Percentiles rank a stretch among this genome's conserved stretches.
These are phyloP conservation scores for Plusia festucae DNA, from an alignment of 2,888 invertebrate genomes.

Conservation along the genomic window DNA sequence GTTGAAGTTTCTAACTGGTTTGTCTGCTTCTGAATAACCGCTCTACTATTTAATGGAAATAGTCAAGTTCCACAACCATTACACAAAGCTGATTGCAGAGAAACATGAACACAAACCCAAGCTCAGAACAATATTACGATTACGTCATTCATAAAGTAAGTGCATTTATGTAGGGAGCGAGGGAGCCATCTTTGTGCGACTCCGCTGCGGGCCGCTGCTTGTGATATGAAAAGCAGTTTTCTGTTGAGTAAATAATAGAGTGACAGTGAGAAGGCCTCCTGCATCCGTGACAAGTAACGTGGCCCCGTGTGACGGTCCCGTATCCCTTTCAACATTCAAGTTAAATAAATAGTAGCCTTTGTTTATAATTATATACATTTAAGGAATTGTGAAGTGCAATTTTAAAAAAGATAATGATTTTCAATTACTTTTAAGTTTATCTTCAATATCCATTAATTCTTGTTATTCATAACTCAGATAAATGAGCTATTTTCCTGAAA, in stretches of 20 bases:
- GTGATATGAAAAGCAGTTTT: slow-evolving; percentile 87
- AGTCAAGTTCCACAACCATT: slow-evolving; percentile 64
- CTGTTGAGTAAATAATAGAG: slow-evolving; percentile 82
- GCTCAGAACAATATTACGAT: slow-evolving; percentile 80
- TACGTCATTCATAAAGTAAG: slow-evolving; percentile 82
- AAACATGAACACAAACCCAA: slow-evolving; percentile 74
- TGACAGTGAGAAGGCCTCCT: slow-evolving; percentile 70
- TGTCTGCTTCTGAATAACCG: slow-evolving; percentile 58
- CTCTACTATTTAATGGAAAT: slow-evolving; percentile 60
- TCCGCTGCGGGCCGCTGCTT: slow-evolving; percentile 77
- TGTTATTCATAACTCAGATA: slow-evolving; percentile 24
- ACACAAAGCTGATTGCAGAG: slow-evolving; percentile 70
- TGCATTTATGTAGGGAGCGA: slow-evolving; percentile 79
- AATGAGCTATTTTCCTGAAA: slow-evolving; percentile 47
- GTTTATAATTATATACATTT: not conserved
- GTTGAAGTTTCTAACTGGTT: slow-evolving; percentile 59
- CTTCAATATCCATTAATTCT: slow-evolving; percentile 27
- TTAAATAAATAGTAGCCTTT: not conserved
- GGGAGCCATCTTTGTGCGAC: slow-evolving; percentile 78
- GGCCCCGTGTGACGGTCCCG: slow-evolving; percentile 53
- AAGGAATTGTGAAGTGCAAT: not conserved
- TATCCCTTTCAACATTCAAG: slow-evolving; percentile 29
- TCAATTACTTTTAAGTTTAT: not conserved
- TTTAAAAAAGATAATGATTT: not conserved
- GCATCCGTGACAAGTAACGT: slow-evolving; percentile 66